phyloP scores from a whole-genome alignment of 2,113 vertebrate species.

The Hoplias malabaricus region DNA sequence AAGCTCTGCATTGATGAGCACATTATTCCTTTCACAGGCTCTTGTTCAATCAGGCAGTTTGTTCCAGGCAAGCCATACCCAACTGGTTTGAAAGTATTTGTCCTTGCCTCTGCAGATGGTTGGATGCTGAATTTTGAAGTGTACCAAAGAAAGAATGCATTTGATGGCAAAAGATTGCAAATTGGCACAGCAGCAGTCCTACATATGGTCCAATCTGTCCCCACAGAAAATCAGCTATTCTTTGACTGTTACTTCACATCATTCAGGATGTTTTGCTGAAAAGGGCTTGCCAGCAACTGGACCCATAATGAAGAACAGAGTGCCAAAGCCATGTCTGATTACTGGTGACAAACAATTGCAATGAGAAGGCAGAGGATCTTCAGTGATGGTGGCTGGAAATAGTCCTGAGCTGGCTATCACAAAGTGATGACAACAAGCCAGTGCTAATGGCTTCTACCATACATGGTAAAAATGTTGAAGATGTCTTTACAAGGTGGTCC shows the following conservation, averaged over 20 bases:
- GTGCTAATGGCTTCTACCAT: constrained; percentile 33
- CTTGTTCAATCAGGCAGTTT: no score
- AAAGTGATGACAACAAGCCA: constrained; percentile 41
- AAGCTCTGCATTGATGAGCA: no score
- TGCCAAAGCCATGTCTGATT: neutral
- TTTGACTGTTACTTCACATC: no score
- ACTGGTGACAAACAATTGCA: neutral
- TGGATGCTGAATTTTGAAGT: constrained; percentile 44
- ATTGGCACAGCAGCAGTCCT: constrained; percentile 20
- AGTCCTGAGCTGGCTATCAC: constrained; percentile 36
- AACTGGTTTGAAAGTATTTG: neutral
- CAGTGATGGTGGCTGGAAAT: constrained; percentile 17
- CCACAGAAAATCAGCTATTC: no score
- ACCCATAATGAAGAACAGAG: constrained; percentile 41
- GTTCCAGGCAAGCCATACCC: neutral
- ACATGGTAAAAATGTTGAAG: constrained; percentile 37
- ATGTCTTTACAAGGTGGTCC: constrained; percentile 32
- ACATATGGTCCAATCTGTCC: constrained; percentile 33
- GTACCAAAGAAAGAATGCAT: neutral
- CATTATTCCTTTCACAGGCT: no score
- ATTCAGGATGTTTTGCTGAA: no score
- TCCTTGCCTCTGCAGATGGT: neutral
- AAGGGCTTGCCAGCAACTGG: constrained; percentile 40
- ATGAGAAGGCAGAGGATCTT: constrained; percentile 26
- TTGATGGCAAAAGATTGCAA: constrained; percentile 26